Evolutionary conservation across 2,888 invertebrate genomes (phyloP), one percentile per base, ranked within the genome.

Genomic region (Dynastes maya): DNA sequence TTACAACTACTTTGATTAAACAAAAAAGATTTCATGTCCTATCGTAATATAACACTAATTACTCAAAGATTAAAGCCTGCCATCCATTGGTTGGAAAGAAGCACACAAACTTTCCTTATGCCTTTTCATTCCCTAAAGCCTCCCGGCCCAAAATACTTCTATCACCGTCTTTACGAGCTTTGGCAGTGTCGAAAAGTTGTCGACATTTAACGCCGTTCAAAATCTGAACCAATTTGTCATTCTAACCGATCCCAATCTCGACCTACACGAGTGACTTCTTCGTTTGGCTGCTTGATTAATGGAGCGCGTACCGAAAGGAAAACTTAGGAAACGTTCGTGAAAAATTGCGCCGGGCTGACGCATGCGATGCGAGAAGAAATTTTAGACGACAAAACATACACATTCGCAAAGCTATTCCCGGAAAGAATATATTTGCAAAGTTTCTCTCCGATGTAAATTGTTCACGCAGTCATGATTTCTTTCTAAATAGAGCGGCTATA

Each of bases 281-380:
- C 85, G 85, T 84, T 85, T 84, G 8, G 9, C 45, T 83, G 78
- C 79, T 82, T 85, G 85, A 85, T 85, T 85, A 84, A 85, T 85
- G 84, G 82, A 80, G 45, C 80, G 81, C 80, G 77, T 76, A 82
- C 82, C 82, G 81, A 81, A 82, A 81, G 80, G 81, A 81, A 83
- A 82, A 79, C 80, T 80, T 78, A 71, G 77, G 79, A 80, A 80
- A 80, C 82, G 75, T 65, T 51, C 64, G 83, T 84, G 83, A 84
- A 84, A 84, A 83, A 84, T 84, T 82, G 82, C 83, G 82, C 58
- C 55, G 8, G 58, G 16, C 13, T 58, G 40, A 16, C 58, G 72
- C 55, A 72, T 61, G 72, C n/a, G 72, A 58, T 9, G 45, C 8
- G 58, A 61, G 58, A 58, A 72, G 53, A 58, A 45, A 58, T 58